Percentiles rank a stretch among this genome's conserved stretches.
phyloP scores from a whole-genome alignment of 2,888 invertebrate genomes.

The Tetramorium bicarinatum region DNA sequence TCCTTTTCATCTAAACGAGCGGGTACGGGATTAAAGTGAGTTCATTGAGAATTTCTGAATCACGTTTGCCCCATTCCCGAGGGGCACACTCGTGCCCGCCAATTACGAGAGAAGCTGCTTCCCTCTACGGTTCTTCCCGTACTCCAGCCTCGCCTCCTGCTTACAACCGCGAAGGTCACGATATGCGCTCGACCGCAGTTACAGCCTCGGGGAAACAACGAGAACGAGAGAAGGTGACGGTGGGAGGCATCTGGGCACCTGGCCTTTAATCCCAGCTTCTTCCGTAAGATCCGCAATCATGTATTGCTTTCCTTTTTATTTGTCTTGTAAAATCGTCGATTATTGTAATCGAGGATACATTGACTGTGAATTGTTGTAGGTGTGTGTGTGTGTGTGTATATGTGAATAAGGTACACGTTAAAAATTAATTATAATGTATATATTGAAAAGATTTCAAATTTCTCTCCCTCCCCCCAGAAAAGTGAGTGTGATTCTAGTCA shows the following conservation, averaged over 20 bases:
- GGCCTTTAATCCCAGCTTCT: conserved; percentile 40
- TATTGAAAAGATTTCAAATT: neutral
- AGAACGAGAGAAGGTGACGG: conserved; percentile 42
- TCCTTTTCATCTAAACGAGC: conserved; percentile 56
- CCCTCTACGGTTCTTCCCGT: conserved; percentile 60
- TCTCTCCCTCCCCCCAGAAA: neutral
- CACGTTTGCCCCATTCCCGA: conserved; percentile 58
- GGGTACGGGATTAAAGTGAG: conserved; percentile 39
- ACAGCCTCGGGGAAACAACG: conserved; percentile 50
- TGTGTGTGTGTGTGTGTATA: no score
- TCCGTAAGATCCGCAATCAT: conserved; percentile 20
- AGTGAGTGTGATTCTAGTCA: no score
- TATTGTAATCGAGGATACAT: conserved; percentile 9
- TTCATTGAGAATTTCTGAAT: conserved; percentile 60
- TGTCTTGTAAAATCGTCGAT: conserved; percentile 17
- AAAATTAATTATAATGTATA: neutral
- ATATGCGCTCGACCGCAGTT: conserved; percentile 44
- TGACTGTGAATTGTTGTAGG: neutral
- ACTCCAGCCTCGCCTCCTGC: conserved; percentile 41
- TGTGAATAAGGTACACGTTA: neutral
- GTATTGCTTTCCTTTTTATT: conserved; percentile 40
- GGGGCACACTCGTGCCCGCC: conserved; percentile 57
- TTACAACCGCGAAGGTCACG: conserved; percentile 54
- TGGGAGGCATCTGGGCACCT: conserved; percentile 38
- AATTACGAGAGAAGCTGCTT: conserved; percentile 64